phyloP scores from a whole-genome alignment of 2,797 vertebrate species.

The Hydrocynus forskahlii region DNA sequence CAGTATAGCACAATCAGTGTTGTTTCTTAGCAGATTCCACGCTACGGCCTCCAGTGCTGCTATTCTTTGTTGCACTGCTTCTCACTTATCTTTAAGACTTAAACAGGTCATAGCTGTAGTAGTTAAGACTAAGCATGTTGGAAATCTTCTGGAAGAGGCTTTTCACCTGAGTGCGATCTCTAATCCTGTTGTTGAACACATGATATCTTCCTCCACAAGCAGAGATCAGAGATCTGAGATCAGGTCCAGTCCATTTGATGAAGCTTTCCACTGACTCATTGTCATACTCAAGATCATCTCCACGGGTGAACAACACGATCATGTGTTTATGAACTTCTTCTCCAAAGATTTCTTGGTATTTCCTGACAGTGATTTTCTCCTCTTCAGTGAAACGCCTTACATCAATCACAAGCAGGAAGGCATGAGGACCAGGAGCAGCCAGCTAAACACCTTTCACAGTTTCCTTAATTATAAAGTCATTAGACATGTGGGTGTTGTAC shows the following conservation, averaged over 20 bases:
- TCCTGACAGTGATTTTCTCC: slow-evolving; percentile 26
- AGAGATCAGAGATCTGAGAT: not conserved
- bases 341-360: slow-evolving; percentile 27
- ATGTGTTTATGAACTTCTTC: slow-evolving; percentile 22
- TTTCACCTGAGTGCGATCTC: not conserved
- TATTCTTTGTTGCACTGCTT: not conserved
- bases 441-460: not conserved
- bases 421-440: slow-evolving; percentile 35
- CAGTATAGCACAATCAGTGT: not conserved
- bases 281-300: slow-evolving; percentile 39
- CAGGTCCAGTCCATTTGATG: slow-evolving; percentile 13
- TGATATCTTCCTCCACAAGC: not conserved
- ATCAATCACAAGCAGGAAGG: slow-evolving; percentile 35
- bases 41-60: not conserved
- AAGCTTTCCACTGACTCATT: not conserved
- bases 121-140: slow-evolving; percentile 8
- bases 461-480: not conserved
- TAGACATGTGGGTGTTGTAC: slow-evolving; percentile 20
- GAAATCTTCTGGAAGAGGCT: not conserved
- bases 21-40: too few relatives aligned
- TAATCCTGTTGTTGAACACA: slow-evolving; percentile 26
- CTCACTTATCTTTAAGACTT: not conserved
- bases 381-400: slow-evolving; percentile 39
- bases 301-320: slow-evolving; percentile 37
- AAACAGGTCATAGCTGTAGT: slow-evolving; percentile 40